These are phyloP conservation scores for Hartigia nigra DNA, from an alignment of 2,888 invertebrate genomes.

Conservation along the genomic window DNA sequence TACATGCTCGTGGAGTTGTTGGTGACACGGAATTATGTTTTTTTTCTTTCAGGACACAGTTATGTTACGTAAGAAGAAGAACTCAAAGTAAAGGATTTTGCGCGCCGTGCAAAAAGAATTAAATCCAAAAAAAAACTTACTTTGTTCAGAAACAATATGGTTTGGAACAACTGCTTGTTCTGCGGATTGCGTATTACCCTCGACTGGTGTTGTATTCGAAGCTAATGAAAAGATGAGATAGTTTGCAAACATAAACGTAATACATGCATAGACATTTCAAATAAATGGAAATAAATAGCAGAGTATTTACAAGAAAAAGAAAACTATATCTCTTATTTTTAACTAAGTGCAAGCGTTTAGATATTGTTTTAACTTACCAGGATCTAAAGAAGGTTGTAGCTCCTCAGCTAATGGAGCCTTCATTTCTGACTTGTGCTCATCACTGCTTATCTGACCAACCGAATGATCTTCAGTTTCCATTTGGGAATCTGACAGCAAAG, in stretches of 20 bases:
- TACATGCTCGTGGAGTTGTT: neutral
- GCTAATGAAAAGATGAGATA: slow-evolving; percentile 39
- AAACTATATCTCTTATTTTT: slow-evolving; percentile 18
- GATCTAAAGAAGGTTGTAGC: slow-evolving; percentile 53
- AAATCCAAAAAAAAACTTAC: slow-evolving; percentile 40
- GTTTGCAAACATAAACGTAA: slow-evolving; percentile 4
- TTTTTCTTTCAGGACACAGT: neutral
- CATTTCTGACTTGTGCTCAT: slow-evolving; percentile 36
- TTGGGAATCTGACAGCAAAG: neutral
- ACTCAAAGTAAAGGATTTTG: neutral
- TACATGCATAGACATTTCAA: neutral
- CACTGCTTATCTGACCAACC: neutral
- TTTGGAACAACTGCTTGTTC: slow-evolving; percentile 41
- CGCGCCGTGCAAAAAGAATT: neutral
- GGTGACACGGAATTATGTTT: slow-evolving; percentile 6
- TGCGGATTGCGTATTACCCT: slow-evolving; percentile 34
- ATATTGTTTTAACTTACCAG: slow-evolving; percentile 44
- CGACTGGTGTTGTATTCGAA: slow-evolving; percentile 34
- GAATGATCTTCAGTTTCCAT: slow-evolving; percentile 4
- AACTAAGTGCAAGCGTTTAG: neutral
- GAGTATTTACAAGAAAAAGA: neutral
- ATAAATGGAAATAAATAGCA: neutral
- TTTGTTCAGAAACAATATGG: slow-evolving; percentile 42
- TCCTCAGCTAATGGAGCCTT: slow-evolving; percentile 51
- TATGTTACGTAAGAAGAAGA: neutral